Evolutionary conservation across 2,888 invertebrate genomes (phyloP).

Genomic region (Cyclophora punctaria): DNA sequence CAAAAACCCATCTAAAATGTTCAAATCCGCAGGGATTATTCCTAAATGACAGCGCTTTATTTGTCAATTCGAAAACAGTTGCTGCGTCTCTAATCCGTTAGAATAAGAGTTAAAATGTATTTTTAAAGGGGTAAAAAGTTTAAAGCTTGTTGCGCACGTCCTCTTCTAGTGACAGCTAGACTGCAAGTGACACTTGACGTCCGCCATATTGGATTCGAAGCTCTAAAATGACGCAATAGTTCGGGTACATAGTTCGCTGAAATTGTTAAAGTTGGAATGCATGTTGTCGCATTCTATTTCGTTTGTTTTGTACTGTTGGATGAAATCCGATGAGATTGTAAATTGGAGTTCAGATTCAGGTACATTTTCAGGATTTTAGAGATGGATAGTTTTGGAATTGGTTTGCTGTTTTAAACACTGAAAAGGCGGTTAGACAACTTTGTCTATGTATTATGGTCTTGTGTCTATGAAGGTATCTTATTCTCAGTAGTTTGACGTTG

Average conservation of each 20-base stretch:
- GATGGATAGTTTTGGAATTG: no score
- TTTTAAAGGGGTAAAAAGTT: conserved; percentile 8
- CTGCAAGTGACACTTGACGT: conserved; percentile 41
- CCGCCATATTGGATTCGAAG: conserved; percentile 39
- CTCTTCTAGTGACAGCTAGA: conserved; percentile 20
- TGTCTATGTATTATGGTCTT: no score
- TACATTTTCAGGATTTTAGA: no score
- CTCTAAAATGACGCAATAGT: conserved; percentile 14
- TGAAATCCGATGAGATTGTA: no score
- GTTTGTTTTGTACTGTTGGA: no score
- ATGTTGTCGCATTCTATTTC: background rate
- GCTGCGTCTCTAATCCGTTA: conserved; percentile 4
- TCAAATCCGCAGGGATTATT: conserved; percentile 3
- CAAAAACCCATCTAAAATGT: background rate
- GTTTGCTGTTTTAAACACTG: no score
- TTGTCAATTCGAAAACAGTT: background rate
- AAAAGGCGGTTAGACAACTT: no score
- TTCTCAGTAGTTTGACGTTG: no score
- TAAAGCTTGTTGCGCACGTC: conserved; percentile 18
- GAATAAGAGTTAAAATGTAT: conserved; percentile 9
- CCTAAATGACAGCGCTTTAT: background rate
- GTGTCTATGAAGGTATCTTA: no score
- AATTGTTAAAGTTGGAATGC: background rate
- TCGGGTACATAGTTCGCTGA: background rate
- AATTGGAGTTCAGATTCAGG: no score